Base-by-base conservation (phyloP, 2,797 vertebrate species). In the Serranus cabrilla region DNA sequence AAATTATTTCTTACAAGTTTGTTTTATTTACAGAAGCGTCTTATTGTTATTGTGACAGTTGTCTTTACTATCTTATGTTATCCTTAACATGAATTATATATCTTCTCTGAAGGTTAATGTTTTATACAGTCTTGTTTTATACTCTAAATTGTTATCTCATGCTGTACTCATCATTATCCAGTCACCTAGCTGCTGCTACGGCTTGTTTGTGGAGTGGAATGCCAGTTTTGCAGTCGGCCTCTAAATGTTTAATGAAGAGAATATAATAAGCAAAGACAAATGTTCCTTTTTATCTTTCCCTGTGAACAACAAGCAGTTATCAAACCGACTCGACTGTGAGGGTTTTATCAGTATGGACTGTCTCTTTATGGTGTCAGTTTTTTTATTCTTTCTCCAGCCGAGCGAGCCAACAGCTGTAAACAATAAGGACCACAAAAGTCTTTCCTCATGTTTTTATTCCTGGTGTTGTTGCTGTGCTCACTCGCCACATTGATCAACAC, bases 391-490 rank as follows among this genome's bases (percentile, higher is more conserved):
- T 34, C 27, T 70, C 3, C 18, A 63, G 10, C 43, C 1, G 2
- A 77, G 31, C 34, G 21, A 37, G 34, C 39, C 2, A 49, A 58
- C 76, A 76, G 46, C 83, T 85, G 72, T 27, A 25, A 67, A 46
- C 65, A 66, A 76, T 76, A 66, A 76, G 42, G 5, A 23, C 34
- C 60, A 12, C 66, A 45, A 27, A 76, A 80, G 61, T 56, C 43
- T 31, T 81, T 71, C 69, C 73, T 67, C 7, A n/a, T 77, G 73
- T 79, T 74, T 65, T 34, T 21, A 10, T 60, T 55, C 78, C 43
- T 25, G 4, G 55, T 71, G 81, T 55, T 57, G 65, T 51, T 56
- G 42, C 55, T 72, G 45, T 23, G 59, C 62, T 79, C 51, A n/a
- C 60, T 70, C 65, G 54, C 51, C 4, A 12, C 49, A 20, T 7